Base-by-base conservation (phyloP, 2,797 vertebrate genomes). In the Leuciscus waleckii region DNA sequence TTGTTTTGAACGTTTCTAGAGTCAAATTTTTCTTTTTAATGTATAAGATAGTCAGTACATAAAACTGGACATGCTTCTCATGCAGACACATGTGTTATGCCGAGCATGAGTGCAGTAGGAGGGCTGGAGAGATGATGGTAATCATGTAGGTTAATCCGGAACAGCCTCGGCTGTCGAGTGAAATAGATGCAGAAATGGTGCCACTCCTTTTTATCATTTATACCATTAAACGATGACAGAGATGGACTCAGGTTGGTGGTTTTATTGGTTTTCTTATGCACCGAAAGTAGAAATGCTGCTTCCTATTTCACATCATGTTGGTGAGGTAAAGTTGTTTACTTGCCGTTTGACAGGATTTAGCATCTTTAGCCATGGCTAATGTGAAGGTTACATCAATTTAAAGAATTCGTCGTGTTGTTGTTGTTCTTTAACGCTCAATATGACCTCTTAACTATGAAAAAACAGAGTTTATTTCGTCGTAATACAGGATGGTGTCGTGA, bases 101-200 rank as follows among this genome's bases (percentile, higher is more conserved):
- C 21, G 43, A 49, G 37, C 21, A 58, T 58, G 74, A 76, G 82
- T 61, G 65, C 67, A 71, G 88, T 46, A 68, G 85, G 78, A 82
- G 85, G 80, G 81, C 63, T 87, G 78, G 51, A 58, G 85, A 82
- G 75, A 77, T 74, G 70, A 85, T 19, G 7, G 80, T 86, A 82
- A 87, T 90, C 79, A 10, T 83, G 80, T n/a, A 23, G 46, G 70
- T 76, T 90, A 90, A 91, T 92, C 88, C 87, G n/a, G n/a, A 61
- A 68, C 49, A 81, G 74, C 41, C n/a, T 65, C 49, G 23, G 67
- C 19, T 87, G 75, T 83, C 85, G 3, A 4, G n/a, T 85, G 85
- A 88, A 51, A 41, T 7, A 80, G 77, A 75, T 73, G 84, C 87
- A 79, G 49, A 81, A 82, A 91, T 79, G 43, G 70, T 23, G 65